These are phyloP conservation scores for Halcyon malimbica DNA, from an alignment of 2,113 vertebrate genomes.

Conservation along the genomic window DNA sequence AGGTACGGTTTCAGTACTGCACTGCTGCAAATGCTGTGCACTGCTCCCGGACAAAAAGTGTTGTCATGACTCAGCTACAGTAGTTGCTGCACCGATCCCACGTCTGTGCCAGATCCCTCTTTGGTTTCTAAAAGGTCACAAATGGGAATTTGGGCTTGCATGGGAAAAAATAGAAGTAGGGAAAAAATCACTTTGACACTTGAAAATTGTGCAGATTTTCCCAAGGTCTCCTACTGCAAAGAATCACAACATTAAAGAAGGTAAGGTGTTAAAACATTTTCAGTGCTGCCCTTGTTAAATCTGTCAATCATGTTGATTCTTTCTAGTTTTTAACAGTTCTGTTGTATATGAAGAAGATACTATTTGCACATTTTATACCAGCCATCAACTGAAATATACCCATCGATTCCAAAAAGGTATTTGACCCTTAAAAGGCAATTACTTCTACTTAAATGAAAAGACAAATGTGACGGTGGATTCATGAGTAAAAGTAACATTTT, in stretches of 20 bases:
- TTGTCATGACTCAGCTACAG: not conserved
- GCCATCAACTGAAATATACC: slow-evolving; percentile 54
- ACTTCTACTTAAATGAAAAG: slow-evolving; percentile 66
- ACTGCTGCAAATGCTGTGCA: not conserved
- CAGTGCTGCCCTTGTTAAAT: not conserved
- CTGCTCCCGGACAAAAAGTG: not conserved
- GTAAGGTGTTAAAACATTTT: slow-evolving; percentile 50
- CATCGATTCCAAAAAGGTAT: slow-evolving; percentile 59
- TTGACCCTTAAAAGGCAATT: slow-evolving; percentile 68
- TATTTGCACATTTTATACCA: slow-evolving; percentile 65
- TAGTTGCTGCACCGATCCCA: not conserved
- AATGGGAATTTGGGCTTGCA: not conserved
- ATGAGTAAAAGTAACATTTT: slow-evolving; percentile 43
- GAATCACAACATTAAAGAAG: not conserved
- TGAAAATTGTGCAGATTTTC: not conserved
- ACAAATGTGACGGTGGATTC: slow-evolving; percentile 54
- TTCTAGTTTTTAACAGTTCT: slow-evolving; percentile 57
- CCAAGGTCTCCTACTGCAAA: not conserved
- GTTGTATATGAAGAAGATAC: slow-evolving; percentile 53
- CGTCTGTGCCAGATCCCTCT: not conserved
- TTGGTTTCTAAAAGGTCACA: not conserved
- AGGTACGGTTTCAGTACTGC: not conserved
- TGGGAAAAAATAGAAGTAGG: not conserved
- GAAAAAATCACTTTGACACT: not conserved
- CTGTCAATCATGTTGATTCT: slow-evolving; percentile 58